Evolutionary conservation across 1,140 invertebrate genomes (phyloP).

Genomic region (Tetramorium parvispinum): DNA sequence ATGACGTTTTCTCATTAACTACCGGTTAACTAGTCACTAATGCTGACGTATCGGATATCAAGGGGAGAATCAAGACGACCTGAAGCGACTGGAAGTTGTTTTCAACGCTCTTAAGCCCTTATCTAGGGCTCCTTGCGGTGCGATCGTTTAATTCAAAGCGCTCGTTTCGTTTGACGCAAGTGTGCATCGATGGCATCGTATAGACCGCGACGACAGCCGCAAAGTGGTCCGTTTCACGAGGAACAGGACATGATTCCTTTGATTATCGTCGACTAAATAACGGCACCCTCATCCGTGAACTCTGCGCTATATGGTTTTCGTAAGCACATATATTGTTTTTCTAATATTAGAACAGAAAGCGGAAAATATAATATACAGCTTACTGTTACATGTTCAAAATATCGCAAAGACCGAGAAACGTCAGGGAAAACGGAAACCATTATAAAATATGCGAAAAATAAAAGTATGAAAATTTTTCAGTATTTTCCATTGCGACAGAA

Average conservation of each 20-base stretch:
- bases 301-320: background rate
- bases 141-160: conserved; percentile 68
- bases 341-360: background rate
- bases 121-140: conserved; percentile 53
- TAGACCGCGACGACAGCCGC: conserved; percentile 67
- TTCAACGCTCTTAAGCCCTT: conserved; percentile 53
- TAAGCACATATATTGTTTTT: background rate
- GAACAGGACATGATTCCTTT: conserved; percentile 24
- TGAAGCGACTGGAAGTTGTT: conserved; percentile 25
- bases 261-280: conserved; percentile 77
- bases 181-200: conserved; percentile 69
- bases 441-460: background rate
- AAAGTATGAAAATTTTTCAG: background rate
- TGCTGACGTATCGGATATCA: background rate
- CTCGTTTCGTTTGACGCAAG: conserved; percentile 77
- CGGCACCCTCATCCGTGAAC: conserved; percentile 73
- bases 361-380: background rate
- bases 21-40: background rate
- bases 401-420: background rate
- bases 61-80: background rate
- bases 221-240: conserved; percentile 59
- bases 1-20: background rate
- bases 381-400: background rate
- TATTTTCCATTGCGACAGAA: background rate
- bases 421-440: background rate